These are phyloP conservation scores for Hiodon alosoides DNA, from an alignment of 2,113 vertebrate species.

Conservation along the genomic window DNA sequence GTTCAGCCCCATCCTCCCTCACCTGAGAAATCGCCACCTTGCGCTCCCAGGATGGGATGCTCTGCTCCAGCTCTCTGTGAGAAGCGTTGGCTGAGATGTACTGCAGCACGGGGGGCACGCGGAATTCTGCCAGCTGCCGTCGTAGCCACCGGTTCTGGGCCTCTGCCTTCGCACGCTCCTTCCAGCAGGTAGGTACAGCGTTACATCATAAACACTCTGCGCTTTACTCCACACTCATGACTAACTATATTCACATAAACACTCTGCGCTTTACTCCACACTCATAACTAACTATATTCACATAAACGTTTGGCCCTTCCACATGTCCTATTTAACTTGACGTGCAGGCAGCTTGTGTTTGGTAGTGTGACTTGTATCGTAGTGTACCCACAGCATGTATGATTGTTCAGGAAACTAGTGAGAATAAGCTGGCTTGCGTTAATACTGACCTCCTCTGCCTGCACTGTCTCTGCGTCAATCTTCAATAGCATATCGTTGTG, in stretches of 20 bases:
- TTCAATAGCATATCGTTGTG: slow-evolving; percentile 57
- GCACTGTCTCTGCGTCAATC: slow-evolving; percentile 51
- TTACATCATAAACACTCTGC: not conserved
- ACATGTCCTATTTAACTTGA: too few species aligned
- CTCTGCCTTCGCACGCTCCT: slow-evolving; percentile 62
- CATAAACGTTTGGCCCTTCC: not conserved
- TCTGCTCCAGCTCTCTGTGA: slow-evolving; percentile 52
- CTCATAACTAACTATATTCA: not conserved
- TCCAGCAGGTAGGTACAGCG: not conserved
- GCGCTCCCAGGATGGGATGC: slow-evolving; percentile 61
- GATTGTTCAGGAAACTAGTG: not conserved
- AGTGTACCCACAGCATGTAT: too few species aligned
- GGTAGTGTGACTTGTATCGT: not conserved
- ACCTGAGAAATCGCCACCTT: slow-evolving; percentile 69
- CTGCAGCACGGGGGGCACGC: slow-evolving; percentile 46
- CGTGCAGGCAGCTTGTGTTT: not conserved
- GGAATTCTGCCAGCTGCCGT: slow-evolving; percentile 53
- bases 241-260: not conserved
- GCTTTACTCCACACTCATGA: not conserved
- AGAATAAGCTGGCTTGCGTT: too few species aligned
- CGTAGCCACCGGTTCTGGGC: slow-evolving; percentile 48
- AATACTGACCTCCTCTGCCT: slow-evolving; percentile 59
- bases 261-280: too few species aligned
- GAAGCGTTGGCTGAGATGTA: slow-evolving; percentile 55
- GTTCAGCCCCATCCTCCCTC: not conserved